A percentile compares a stretch with the other conserved stretches of the same genome.
These are phyloP conservation scores for Phragmatobia fuliginosa DNA, from an alignment of 2,888 invertebrate species.

Conservation along the genomic window DNA sequence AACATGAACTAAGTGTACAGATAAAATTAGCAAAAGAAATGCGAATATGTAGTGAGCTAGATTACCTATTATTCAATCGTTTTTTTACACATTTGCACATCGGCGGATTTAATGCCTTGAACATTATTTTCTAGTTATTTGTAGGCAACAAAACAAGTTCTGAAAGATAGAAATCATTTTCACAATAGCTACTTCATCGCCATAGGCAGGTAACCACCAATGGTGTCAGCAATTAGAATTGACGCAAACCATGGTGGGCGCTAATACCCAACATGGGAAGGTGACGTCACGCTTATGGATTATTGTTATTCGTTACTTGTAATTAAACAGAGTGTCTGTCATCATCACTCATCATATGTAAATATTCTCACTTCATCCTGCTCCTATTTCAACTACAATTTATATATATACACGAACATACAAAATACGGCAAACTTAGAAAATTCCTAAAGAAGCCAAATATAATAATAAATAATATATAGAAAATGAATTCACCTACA, in stretches of 20 bases:
- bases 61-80: background rate
- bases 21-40: background rate
- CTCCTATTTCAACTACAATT: background rate
- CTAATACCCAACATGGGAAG: slow-evolving; percentile 44
- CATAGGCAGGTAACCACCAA: slow-evolving; percentile 37
- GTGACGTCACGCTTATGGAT: slow-evolving; percentile 53
- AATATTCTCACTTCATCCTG: background rate
- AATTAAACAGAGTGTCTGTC: slow-evolving; percentile 33
- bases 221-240: slow-evolving; percentile 50
- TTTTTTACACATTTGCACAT: background rate
- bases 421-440: background rate
- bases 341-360: slow-evolving; percentile 17
- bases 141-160: background rate
- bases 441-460: background rate
- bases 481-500: too few species aligned
- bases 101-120: background rate
- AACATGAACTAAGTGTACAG: background rate
- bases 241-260: slow-evolving; percentile 51
- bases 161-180: slow-evolving; percentile 3
- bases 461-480: background rate
- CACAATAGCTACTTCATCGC: slow-evolving; percentile 33
- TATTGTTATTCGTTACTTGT: slow-evolving; percentile 42
- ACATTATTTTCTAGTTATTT: background rate
- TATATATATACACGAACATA: background rate
- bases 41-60: background rate